phyloP scores from a whole-genome alignment of 2,888 invertebrate species.

The Dinocampus coccinellae region DNA sequence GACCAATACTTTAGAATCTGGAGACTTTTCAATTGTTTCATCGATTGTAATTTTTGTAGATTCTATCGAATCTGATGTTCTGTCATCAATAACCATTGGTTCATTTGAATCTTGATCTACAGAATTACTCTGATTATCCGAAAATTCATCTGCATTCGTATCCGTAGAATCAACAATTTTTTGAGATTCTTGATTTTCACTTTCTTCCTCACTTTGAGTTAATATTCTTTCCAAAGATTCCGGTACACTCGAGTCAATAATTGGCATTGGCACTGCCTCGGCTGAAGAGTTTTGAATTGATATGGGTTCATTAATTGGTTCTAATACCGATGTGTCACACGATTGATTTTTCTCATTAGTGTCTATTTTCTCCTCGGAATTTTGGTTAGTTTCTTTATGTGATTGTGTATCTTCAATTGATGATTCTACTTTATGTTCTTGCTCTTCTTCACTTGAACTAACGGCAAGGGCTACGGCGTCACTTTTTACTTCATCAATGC shows the following conservation, averaged over 20 bases:
- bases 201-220: slow-evolving; percentile 33
- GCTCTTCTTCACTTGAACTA: slow-evolving; percentile 10
- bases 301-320: slow-evolving; percentile 14
- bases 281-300: neutral
- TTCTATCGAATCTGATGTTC: slow-evolving; percentile 49
- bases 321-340: slow-evolving; percentile 26
- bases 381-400: slow-evolving; percentile 20
- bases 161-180: slow-evolving; percentile 41
- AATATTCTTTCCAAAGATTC: slow-evolving; percentile 44
- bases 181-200: slow-evolving; percentile 12
- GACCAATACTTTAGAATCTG: neutral
- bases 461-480: slow-evolving; percentile 13
- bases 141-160: slow-evolving; percentile 45
- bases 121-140: slow-evolving; percentile 46
- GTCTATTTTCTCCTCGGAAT: slow-evolving; percentile 18
- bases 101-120: slow-evolving; percentile 51
- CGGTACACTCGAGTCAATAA: slow-evolving; percentile 41
- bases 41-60: slow-evolving; percentile 16
- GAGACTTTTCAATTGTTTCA: neutral
- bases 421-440: neutral
- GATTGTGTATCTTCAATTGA: neutral
- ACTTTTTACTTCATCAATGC: slow-evolving; percentile 35
- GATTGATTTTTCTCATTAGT: neutral
- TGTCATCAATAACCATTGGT: slow-evolving; percentile 54
- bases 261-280: slow-evolving; percentile 38